Evolutionary conservation across 2,797 vertebrate genomes (phyloP).

Genomic region (Kryptolebias ocellatus): DNA sequence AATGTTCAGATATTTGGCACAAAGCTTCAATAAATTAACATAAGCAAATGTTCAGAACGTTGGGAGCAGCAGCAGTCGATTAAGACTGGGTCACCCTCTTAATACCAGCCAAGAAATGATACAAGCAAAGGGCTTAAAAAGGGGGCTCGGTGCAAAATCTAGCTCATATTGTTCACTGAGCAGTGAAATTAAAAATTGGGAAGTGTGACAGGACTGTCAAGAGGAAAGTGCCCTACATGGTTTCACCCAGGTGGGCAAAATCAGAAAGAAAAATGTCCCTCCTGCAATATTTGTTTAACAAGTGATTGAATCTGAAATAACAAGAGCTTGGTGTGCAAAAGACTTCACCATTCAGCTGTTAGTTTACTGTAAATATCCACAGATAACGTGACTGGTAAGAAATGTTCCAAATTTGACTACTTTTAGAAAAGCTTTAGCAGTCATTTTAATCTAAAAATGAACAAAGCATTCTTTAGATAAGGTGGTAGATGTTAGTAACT

Average conservation of each 20-base stretch:
- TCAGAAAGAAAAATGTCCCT: constrained; percentile 44
- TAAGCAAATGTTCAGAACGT: constrained; percentile 21
- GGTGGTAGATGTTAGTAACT: background rate
- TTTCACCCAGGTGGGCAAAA: constrained; percentile 50
- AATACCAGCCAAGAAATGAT: constrained; percentile 20
- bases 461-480: background rate
- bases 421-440: background rate
- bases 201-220: constrained; percentile 64
- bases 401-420: background rate
- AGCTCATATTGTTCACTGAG: constrained; percentile 60
- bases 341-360: constrained; percentile 19
- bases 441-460: background rate
- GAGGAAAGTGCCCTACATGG: constrained; percentile 26
- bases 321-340: constrained; percentile 34
- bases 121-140: constrained; percentile 18
- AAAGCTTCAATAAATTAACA: constrained; percentile 19
- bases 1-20: background rate
- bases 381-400: background rate
- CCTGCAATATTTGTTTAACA: constrained; percentile 48
- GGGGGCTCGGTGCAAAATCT: constrained; percentile 36
- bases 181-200: constrained; percentile 75
- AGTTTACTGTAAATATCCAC: constrained; percentile 28
- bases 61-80: constrained; percentile 7
- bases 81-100: constrained; percentile 30
- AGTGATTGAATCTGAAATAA: constrained; percentile 61